Evolutionary conservation across 2,797 vertebrate species (phyloP), one percentile per base, ranked within the genome.

Genomic region (Pyrrhura leucotis): DNA sequence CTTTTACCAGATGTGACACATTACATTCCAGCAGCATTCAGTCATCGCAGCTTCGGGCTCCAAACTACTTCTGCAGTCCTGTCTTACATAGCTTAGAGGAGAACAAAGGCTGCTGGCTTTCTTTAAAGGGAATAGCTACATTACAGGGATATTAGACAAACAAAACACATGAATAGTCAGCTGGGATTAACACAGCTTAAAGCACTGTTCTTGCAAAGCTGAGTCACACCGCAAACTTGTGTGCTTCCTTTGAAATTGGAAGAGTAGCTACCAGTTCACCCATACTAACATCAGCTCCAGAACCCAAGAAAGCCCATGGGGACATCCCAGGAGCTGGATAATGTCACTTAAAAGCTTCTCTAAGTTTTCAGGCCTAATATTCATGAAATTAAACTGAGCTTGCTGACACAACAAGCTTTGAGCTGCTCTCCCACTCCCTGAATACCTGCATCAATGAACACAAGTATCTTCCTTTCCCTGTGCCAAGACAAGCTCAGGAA

Each of bases 1-100:
- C 79, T 76, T 53, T 68, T 2, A 50, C 95, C 97, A 97, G 95
- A 96, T 91, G 95, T 93, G 95, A 95, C 90, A 84, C 53, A 62
- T 59, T 5, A 48, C 97, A 97, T 98, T 97, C 97, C 97, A 47
- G 74, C 50, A 0, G 44, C 80, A 39, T 94, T 79, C 80, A 19
- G 84, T 97, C 96, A 91, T 7, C 2, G 40, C 78, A 54, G 86
- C 94, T 87, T 56, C 40, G 10, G 88, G 78, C 85, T 74, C 76
- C 51, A 26, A 88, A 62, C 79, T 71, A 29, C 83, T 56, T 31
- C 93, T 39, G 71, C 61, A 62, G 78, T 83, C 93, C 33, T 14
- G 67, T 69, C 87, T 65, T 3, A 13, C 26, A 37, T 42, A 80
- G 87, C 81, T 72, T 14, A 39, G 68, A 75, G 81, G 47, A 94